Evolutionary conservation across 2,888 invertebrate genomes (phyloP), one percentile per base, ranked within the genome.

Genomic region (Athalia cordata): DNA sequence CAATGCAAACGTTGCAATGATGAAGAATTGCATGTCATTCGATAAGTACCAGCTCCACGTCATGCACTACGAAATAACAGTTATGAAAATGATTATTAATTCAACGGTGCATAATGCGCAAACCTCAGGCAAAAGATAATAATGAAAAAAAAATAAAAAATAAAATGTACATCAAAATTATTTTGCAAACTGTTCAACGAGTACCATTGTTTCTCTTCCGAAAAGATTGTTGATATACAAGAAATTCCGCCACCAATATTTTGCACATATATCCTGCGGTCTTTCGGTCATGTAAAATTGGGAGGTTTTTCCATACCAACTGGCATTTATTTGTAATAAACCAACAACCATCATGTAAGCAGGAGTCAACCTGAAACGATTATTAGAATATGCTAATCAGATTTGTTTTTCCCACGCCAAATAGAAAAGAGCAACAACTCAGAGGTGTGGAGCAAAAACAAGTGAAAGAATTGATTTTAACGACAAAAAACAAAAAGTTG

Each of bases 211-310:
- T 0, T 89, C 86, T 77, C 90, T 87, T 4, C 87, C 86, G 80
- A 86, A 92, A 3, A 92, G 85, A 85, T 92, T 92, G 83, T 91
- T 91, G 64, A 92, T 91, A 82, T 92, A 92, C 3, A 92, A 83
- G 4, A 92, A 65, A 84, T 92, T 92, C 80, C 91, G 87, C 92
- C 92, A 92, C 92, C 92, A 92, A 81, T 91, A 91, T 80, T 90
- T 90, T 2, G 88, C 84, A 81, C 92, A 92, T n/a, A 85, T 80
- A 0, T 87, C 86, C 43, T 91, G 89, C 6, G 89, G 85, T 15
- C 85, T 83, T 82, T 92, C 92, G 9, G 81, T 82, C 68, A 88
- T 85, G 78, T 88, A 83, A 80, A 91, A 89, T 15, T 88, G 85
- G 5, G 92, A 90, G 0, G 86, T 86, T 75, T 89, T 84, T 3